Base-by-base conservation (phyloP, 1,140 invertebrate genomes). In the Matsumurasca onukii region DNA sequence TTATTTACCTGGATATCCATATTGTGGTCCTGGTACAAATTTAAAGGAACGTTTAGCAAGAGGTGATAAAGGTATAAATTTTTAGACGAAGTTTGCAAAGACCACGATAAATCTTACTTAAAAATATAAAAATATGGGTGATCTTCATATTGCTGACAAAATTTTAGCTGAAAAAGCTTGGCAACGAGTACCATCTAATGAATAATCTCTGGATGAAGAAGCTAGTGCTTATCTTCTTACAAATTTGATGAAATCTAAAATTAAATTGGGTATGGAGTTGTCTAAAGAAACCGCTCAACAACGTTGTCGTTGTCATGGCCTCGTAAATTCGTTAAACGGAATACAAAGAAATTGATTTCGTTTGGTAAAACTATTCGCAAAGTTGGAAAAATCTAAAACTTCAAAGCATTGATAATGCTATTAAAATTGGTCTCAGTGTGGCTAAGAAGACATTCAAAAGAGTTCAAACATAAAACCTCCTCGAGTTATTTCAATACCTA, bases 21-120 rank as follows among this genome's bases (percentile, higher is more conserved):
- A 76, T 69, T 82, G 80, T 66, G 80, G 80, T 3, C 78, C 80
- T 20, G 79, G 79, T n/a, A 83, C 80, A n/a, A 80, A 80, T 72
- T 68, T 82, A 69, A 20, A 73, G 34, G 72, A 78, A 75, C 73
- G 80, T 65, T 73, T 82, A 73, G 68, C 31, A 30, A 73, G 78
- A 70, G 79, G 77, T 30, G 78, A 82, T 77, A 30, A 34, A 31
- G 77, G 78, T 45, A 75, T 83, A 27, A 83, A 83, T 75, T 49
- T 29, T 73, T 83, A 25, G 81, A 83, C 73, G 30, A 72, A 64
- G 74, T 77, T 22, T 81, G 80, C 66, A 80, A 78, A 72, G 65
- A 77, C 30, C 82, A 83, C 68, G 78, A 82, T 74, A 80, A 83
- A 62, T 74, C 75, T 3, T 82, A 82, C 72, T 71, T 72, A 0